Evolutionary conservation across 2,113 vertebrate species (phyloP).

Genomic region (Amazona guildingii): DNA sequence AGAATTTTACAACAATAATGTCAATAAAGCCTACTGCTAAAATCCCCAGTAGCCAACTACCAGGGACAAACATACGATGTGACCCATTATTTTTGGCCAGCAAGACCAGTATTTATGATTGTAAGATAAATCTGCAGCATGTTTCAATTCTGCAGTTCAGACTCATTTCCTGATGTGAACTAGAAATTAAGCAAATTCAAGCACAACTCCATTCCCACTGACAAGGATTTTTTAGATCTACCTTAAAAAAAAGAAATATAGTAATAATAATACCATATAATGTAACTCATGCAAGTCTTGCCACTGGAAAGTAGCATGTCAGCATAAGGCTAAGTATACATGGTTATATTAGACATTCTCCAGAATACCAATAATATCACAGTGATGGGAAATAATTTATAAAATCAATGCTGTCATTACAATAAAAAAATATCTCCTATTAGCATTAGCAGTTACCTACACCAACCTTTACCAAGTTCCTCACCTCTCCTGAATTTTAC

Average conservation of each 20-base stretch:
- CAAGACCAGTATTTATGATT: not conserved
- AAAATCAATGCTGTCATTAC: not conserved
- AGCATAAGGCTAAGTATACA: not conserved
- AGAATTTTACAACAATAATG: not conserved
- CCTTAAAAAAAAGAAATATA: not conserved
- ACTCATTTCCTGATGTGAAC: not conserved
- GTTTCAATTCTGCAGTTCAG: not conserved
- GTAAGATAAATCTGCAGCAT: not conserved
- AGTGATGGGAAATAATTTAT: not conserved
- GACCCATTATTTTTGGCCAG: not conserved
- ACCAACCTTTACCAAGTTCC: not conserved
- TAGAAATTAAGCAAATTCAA: not conserved
- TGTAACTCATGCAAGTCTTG: not conserved
- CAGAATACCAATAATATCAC: not conserved
- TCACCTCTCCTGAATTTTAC: not conserved
- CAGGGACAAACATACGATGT: not conserved
- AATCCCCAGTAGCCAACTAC: not conserved
- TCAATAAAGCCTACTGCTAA: not conserved
- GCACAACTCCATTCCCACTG: not conserved
- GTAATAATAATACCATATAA: not conserved
- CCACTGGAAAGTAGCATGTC: not conserved
- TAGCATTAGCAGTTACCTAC: not conserved
- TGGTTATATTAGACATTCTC: not conserved
- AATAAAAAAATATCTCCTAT: not conserved
- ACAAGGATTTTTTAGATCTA: not conserved